Percentiles rank a stretch among this genome's conserved stretches.
Conservation (phyloP, 2,797 vertebrate species). For the Falco concolor region DNA sequence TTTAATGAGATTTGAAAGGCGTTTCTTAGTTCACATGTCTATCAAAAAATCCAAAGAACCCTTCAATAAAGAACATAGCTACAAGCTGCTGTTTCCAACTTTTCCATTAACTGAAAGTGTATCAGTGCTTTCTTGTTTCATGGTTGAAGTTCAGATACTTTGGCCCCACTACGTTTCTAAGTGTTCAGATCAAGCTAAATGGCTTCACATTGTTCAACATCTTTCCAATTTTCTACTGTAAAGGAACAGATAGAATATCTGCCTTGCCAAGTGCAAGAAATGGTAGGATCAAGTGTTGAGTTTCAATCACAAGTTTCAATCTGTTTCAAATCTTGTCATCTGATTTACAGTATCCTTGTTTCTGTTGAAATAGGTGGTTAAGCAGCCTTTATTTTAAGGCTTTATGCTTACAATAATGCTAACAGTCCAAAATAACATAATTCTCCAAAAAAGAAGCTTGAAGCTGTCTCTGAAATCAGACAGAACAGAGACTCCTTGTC, state of each 20-base stretch:
- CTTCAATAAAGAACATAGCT: not conserved
- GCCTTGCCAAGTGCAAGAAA: slow-evolving; percentile 25
- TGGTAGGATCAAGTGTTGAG: slow-evolving; percentile 38
- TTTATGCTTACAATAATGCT: not conserved
- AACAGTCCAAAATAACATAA: slow-evolving; percentile 15
- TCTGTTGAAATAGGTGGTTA: slow-evolving; percentile 11
- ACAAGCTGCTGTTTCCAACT: not conserved
- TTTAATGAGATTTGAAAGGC: not conserved
- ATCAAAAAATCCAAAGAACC: not conserved
- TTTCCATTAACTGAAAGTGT: not conserved
- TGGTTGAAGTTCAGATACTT: not conserved
- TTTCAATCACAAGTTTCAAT: slow-evolving; percentile 29
- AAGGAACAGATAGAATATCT: not conserved
- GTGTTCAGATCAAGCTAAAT: not conserved
- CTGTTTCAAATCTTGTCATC: not conserved
- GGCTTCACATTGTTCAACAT: slow-evolving; percentile 18
- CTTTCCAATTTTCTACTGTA: slow-evolving; percentile 32
- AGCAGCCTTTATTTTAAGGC: slow-evolving; percentile 17
- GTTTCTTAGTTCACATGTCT: not conserved
- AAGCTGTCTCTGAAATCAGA: not conserved
- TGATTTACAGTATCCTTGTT: not conserved
- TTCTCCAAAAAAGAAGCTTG: not conserved
- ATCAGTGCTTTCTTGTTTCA: not conserved
- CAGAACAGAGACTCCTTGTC: not conserved
- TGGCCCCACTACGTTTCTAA: not conserved